Conservation (phyloP, 2,888 invertebrate genomes). For the Drosophila phalerata region DNA sequence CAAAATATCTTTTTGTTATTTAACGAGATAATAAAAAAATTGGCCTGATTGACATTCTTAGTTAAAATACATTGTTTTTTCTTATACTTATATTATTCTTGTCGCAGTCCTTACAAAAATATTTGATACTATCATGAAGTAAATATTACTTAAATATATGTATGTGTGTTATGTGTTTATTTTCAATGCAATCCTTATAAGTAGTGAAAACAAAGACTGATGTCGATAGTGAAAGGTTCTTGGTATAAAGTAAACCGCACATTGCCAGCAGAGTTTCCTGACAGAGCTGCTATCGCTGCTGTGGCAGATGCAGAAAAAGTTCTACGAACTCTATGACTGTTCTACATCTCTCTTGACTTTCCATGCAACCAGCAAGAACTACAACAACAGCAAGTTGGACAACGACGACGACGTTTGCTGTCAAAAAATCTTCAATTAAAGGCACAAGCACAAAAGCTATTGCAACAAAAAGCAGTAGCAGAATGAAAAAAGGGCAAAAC, state of each 20-base stretch:
- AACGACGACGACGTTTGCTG: slow-evolving; percentile 67
- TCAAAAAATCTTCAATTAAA: slow-evolving; percentile 79
- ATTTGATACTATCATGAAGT: not conserved
- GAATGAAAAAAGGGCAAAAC: slow-evolving; percentile 33
- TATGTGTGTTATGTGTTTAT: slow-evolving; percentile 12
- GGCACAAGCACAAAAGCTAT: slow-evolving; percentile 77
- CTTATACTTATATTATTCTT: not conserved
- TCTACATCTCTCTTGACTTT: slow-evolving; percentile 70
- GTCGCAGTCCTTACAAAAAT: not conserved
- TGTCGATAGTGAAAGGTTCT: slow-evolving; percentile 73
- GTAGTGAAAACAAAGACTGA: slow-evolving; percentile 60
- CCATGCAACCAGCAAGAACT: slow-evolving; percentile 41
- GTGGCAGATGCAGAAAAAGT: slow-evolving; percentile 58
- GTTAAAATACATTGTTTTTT: not conserved
- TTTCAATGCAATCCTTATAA: slow-evolving; percentile 41
- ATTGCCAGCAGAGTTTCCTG: slow-evolving; percentile 30
- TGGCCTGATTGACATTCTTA: not conserved
- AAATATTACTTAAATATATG: not conserved
- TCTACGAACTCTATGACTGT: slow-evolving; percentile 69
- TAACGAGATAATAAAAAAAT: no score
- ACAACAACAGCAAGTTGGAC: slow-evolving; percentile 12
- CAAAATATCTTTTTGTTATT: no score
- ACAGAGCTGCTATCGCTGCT: slow-evolving; percentile 40
- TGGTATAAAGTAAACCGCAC: slow-evolving; percentile 45
- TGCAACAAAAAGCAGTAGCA: slow-evolving; percentile 42